These are phyloP conservation scores for Eptatretus burgeri DNA, from an alignment of 2,113 vertebrate genomes.

Conservation along the genomic window DNA sequence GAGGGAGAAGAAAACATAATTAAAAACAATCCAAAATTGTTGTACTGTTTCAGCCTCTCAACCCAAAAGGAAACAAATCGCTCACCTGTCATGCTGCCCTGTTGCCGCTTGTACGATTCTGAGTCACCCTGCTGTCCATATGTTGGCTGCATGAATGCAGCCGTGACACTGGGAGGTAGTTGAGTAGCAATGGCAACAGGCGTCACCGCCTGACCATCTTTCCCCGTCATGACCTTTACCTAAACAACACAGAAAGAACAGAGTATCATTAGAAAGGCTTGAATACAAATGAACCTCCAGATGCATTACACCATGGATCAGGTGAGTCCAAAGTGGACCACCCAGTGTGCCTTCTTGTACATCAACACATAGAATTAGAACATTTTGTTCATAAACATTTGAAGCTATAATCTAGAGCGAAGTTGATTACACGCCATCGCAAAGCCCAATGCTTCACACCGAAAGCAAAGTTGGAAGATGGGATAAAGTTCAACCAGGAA, in stretches of 20 bases:
- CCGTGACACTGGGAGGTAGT: constrained; percentile 79
- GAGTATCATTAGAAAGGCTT: constrained; percentile 5
- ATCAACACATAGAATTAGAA: constrained; percentile 13
- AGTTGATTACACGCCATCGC: too few species aligned
- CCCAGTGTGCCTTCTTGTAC: not conserved
- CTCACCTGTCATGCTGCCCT: too few species aligned
- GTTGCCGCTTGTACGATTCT: constrained; percentile 16
- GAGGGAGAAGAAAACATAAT: constrained; percentile 19
- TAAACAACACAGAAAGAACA: constrained; percentile 22
- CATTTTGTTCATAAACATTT: constrained; percentile 10
- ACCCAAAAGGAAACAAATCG: too few species aligned
- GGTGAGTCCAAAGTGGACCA: not conserved
- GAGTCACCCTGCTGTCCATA: too few species aligned
- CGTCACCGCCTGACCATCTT: constrained; percentile 74
- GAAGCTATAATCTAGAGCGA: not conserved
- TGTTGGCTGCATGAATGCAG: constrained; percentile 32
- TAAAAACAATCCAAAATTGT: constrained; percentile 18
- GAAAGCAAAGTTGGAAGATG: too few species aligned
- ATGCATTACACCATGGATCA: constrained; percentile 1
- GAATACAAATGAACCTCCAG: not conserved
- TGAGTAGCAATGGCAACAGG: constrained; percentile 86
- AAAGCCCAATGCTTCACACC: too few species aligned
- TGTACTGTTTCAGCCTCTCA: too few species aligned
- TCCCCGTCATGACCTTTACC: constrained; percentile 83
- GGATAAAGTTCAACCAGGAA: not conserved